phyloP scores from a whole-genome alignment of 2,113 vertebrate species.

The Otolemur garnettii region DNA sequence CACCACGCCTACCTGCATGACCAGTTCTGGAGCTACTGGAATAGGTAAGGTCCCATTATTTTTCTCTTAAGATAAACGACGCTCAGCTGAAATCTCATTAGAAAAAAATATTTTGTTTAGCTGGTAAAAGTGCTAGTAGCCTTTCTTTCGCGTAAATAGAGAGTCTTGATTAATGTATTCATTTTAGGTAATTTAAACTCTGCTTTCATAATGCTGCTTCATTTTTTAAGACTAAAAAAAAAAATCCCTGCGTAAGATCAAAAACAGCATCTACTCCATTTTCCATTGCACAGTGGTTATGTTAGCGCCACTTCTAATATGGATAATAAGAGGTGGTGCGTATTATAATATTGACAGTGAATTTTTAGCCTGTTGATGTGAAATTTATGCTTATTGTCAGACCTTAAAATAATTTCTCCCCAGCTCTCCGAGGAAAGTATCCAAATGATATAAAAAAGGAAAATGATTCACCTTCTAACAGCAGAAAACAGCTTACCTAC shows the following conservation, averaged over 20 bases:
- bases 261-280: conserved; percentile 63
- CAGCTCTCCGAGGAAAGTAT: conserved; percentile 35
- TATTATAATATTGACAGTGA: conserved; percentile 1
- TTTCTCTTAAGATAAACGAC: conserved; percentile 79
- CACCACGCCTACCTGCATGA: conserved; percentile 97
- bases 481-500: neutral
- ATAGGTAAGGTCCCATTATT: conserved; percentile 91
- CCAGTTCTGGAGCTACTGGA: conserved; percentile 99
- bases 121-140: conserved; percentile 67
- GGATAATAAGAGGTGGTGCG: neutral
- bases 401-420: conserved; percentile 44
- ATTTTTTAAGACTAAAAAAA: conserved; percentile 70
- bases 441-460: conserved; percentile 7
- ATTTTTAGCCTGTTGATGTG: conserved; percentile 55
- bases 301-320: conserved; percentile 50
- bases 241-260: conserved; percentile 67
- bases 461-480: conserved; percentile 38
- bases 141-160: conserved; percentile 76
- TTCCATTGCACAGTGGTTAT: conserved; percentile 53
- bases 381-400: conserved; percentile 28
- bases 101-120: conserved; percentile 82
- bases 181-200: conserved; percentile 73
- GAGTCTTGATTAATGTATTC: conserved; percentile 78
- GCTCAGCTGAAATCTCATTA: conserved; percentile 78
- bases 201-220: conserved; percentile 69